Percentiles rank a stretch among this genome's conserved stretches.
Conservation (phyloP, 2,797 vertebrate genomes). For the Falco peregrinus region DNA sequence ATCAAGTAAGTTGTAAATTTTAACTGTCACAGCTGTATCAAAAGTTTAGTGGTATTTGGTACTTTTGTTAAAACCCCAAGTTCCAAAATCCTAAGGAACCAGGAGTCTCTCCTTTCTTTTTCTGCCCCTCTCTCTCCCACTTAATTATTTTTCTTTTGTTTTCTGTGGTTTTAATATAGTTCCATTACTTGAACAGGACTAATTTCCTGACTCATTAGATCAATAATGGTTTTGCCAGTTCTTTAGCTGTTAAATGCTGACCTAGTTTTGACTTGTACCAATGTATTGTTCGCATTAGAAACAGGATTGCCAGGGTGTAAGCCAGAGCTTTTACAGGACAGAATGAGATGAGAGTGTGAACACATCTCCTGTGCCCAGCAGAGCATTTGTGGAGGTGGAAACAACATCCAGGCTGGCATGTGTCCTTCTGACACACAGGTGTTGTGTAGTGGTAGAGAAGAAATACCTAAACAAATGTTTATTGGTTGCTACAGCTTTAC, state of each 20-base stretch:
- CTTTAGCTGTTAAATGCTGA: constrained; percentile 8
- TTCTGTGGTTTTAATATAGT: constrained; percentile 21
- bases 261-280: neutral
- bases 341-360: neutral
- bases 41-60: neutral
- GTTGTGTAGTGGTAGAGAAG: neutral
- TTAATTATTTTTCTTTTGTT: neutral
- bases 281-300: neutral
- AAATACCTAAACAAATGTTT: neutral
- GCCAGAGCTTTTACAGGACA: neutral
- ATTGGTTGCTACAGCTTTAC: neutral
- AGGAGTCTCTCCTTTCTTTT: neutral
- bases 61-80: neutral
- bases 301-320: neutral
- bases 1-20: neutral
- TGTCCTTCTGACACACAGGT: neutral
- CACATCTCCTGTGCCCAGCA: neutral
- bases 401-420: neutral
- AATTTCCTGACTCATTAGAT: constrained; percentile 27
- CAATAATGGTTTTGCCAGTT: constrained; percentile 15
- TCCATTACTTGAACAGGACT: neutral
- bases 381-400: neutral
- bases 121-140: neutral
- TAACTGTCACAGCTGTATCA: neutral
- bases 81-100: neutral